Evolutionary conservation across 1,140 invertebrate species (phyloP).

Genomic region (Drosophila virilis): DNA sequence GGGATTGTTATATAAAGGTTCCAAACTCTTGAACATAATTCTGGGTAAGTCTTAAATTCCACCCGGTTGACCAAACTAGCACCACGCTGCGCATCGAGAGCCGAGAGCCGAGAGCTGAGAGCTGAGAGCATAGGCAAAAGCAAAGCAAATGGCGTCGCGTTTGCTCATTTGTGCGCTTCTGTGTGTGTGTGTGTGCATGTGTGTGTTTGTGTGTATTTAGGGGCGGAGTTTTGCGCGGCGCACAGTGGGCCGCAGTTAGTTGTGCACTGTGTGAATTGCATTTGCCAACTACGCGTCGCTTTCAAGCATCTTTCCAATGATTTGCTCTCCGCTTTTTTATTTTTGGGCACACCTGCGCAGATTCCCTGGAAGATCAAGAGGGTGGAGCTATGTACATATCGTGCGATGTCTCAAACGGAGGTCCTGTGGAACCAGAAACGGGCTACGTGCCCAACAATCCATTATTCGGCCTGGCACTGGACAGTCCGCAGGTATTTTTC

Average conservation of each 20-base stretch:
- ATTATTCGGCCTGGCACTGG: slow-evolving; percentile 83
- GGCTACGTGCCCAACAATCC: slow-evolving; percentile 84
- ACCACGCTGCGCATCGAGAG: neutral
- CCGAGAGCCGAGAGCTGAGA: neutral
- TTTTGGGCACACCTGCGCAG: slow-evolving; percentile 64
- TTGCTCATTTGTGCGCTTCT: slow-evolving; percentile 19
- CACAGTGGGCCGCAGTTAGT: slow-evolving; percentile 58
- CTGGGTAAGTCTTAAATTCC: slow-evolving; percentile 71
- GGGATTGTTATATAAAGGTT: slow-evolving; percentile 84
- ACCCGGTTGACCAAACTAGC: slow-evolving; percentile 23
- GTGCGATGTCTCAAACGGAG: slow-evolving; percentile 84
- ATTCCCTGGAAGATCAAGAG: slow-evolving; percentile 85
- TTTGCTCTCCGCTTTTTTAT: slow-evolving; percentile 17
- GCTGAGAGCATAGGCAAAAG: slow-evolving; percentile 25
- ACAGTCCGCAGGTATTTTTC: slow-evolving; percentile 82
- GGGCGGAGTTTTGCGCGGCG: slow-evolving; percentile 65
- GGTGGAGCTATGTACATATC: slow-evolving; percentile 85
- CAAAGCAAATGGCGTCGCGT: slow-evolving; percentile 70
- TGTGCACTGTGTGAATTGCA: slow-evolving; percentile 28
- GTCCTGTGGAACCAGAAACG: slow-evolving; percentile 84
- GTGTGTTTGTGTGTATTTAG: slow-evolving; percentile 22
- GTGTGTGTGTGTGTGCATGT: slow-evolving; percentile 12
- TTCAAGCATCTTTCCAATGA: slow-evolving; percentile 23
- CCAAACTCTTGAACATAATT: slow-evolving; percentile 84
- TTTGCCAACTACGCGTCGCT: slow-evolving; percentile 22